These are phyloP conservation scores for Pristionchus fissidentatus DNA, from an alignment of 2,888 invertebrate genomes.

Conservation along the genomic window DNA sequence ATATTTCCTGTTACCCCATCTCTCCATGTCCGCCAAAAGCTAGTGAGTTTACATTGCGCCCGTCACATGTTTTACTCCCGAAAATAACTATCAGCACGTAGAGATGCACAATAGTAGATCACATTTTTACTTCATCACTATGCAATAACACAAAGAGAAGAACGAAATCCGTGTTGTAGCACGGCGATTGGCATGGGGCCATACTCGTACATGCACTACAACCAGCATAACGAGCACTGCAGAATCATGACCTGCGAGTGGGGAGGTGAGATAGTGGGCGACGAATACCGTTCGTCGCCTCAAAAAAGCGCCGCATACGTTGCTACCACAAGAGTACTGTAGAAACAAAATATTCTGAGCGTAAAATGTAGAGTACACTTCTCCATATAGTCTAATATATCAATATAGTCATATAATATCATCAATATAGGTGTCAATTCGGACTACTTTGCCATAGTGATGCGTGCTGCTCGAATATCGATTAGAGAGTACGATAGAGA, in stretches of 20 bases:
- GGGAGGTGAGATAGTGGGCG: slow-evolving; percentile 7
- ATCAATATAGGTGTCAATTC: slow-evolving; percentile 4
- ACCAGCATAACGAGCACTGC: slow-evolving; percentile 25
- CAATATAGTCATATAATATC: too few relatives aligned
- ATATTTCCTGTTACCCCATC: background rate
- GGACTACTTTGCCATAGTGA: slow-evolving; percentile 33
- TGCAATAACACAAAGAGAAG: too few relatives aligned
- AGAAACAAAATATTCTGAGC: too few relatives aligned
- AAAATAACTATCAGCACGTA: background rate
- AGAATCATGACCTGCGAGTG: slow-evolving; percentile 34
- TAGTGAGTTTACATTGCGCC: background rate
- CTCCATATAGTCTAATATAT: too few relatives aligned
- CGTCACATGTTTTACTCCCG: background rate
- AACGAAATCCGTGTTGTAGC: background rate
- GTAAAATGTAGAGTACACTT: too few relatives aligned
- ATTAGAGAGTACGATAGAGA: background rate
- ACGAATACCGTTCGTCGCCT: background rate
- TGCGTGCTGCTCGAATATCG: background rate
- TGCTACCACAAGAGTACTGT: too few relatives aligned
- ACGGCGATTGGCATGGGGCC: slow-evolving; percentile 10
- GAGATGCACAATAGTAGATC: too few relatives aligned
- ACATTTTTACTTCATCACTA: background rate
- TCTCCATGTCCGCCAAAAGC: background rate
- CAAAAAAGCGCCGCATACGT: background rate
- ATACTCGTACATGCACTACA: slow-evolving; percentile 40